Conservation (phyloP, 2,797 vertebrate species). For the Silurus lanzhouensis region DNA sequence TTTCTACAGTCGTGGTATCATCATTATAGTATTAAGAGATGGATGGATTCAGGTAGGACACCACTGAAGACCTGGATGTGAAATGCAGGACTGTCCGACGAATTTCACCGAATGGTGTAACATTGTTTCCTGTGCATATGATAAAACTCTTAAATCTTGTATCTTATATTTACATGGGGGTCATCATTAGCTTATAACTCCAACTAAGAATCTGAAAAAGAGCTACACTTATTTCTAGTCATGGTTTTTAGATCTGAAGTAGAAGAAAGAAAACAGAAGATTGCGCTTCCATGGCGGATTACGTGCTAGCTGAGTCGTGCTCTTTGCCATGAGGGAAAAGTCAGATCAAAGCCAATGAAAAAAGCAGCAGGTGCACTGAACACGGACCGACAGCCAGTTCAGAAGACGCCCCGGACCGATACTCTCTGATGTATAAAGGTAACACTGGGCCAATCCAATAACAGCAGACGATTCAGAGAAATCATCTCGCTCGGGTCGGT, state of each 20-base stretch:
- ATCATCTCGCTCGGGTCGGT: not conserved
- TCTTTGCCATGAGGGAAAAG: slow-evolving; percentile 49
- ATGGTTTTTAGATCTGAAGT: not conserved
- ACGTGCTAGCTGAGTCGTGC: slow-evolving; percentile 62
- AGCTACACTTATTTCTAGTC: not conserved
- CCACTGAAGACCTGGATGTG: too few relatives aligned
- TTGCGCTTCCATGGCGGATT: slow-evolving; percentile 51
- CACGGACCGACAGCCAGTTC: not conserved
- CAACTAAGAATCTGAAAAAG: too few relatives aligned
- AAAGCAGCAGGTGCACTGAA: slow-evolving; percentile 37
- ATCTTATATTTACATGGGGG: too few relatives aligned
- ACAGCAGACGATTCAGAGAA: not conserved
- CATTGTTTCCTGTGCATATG: too few relatives aligned
- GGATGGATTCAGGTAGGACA: too few relatives aligned
- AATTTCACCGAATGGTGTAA: too few relatives aligned
- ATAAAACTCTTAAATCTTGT: too few relatives aligned
- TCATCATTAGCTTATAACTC: too few relatives aligned
- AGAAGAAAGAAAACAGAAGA: not conserved
- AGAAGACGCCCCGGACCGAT: not conserved
- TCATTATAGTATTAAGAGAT: too few relatives aligned
- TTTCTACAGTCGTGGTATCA: too few relatives aligned
- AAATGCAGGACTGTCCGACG: too few relatives aligned
- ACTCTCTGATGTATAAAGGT: not conserved
- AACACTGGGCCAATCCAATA: slow-evolving; percentile 10
- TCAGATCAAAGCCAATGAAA: slow-evolving; percentile 49